Base-by-base conservation (phyloP, 1,140 invertebrate genomes). In the Drosophila grimshawi region DNA sequence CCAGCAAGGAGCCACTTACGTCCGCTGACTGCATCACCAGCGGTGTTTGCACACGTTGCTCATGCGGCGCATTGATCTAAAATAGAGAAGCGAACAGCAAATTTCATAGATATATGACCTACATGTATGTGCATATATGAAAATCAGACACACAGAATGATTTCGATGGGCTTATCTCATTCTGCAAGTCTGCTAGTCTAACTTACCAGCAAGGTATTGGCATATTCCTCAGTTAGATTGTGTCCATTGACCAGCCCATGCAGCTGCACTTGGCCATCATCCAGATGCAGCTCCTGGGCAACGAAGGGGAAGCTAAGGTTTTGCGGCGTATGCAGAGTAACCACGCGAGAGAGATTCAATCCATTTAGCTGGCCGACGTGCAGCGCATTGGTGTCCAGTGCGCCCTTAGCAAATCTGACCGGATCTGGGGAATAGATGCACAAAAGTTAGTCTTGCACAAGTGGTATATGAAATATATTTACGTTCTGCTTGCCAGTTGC, bases 131-230 rank as follows among this genome's bases (percentile, higher is more conserved):
- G 0, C 19, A 19, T 19, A 19, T 19, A 0, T 19, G 19, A 19
- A 19, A 19, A 19, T 19, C 19, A 19, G 19, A 19, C 19, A 19
- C 19, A 19, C 19, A 1, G 19, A 19, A 19, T 19, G 19, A 19
- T 19, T 19, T 19, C 19, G 19, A 19, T 19, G 19, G 19, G 19
- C 1, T 19, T 19, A 19, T 19, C 19, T 19, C 19, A 19, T 19
- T 19, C 19, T 19, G 19, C 19, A 19, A 19, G 19, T 19, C 19
- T 19, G 19, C 19, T 29, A 10, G 19, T 7, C 4, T 37, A 8
- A 72, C 89, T 72, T 35, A 92, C 91, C 78, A 92, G 76, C 10
- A 92, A 46, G 3, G 91, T 92, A 46, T 92, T 92, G 10, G 59
- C 60, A 46, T 70, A 89, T 56, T 91, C 90, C 49, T 71, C 57